Evolutionary conservation across 2,113 vertebrate genomes (phyloP), one percentile per base, ranked within the genome.

Genomic region (Reinhardtius hippoglossoides): DNA sequence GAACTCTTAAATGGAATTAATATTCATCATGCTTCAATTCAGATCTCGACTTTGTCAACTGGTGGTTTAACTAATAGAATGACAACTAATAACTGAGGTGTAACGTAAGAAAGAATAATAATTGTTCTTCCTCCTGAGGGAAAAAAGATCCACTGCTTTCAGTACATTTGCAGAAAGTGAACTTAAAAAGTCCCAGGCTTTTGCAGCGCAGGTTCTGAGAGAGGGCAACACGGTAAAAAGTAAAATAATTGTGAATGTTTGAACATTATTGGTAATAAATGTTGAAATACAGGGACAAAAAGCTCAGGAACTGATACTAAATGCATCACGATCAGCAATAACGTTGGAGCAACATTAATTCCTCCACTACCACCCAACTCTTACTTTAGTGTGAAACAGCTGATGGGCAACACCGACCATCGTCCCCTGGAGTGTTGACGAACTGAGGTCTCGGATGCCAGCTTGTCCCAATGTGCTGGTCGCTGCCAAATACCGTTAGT

Each of bases 261-360:
- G 18, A 16, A 37, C 48, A 37, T 78, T 40, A 64, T 78, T 78
- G 71, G 64, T 69, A 31, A 59, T 26, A 64, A 46, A 54, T 56
- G 70, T 64, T 66, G 56, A 74, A 74, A 73, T 50, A 81, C 71
- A 77, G 84, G 86, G 83, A 83, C 69, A 71, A 70, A 80, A 76
- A 83, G 83, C 91, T 92, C 91, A 92, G 90, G 90, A 91, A 91
- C 78, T 78, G 78, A 80, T 74, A 76, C 70, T 48, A 9, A 84
- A 79, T 79, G 76, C 85, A 88, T 88, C 76, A 66, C 8, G 58
- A 74, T 87, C 86, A 88, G 89, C 91, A 92, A 92, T 92, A 90
- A 91, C 68, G 69, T 67, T n/a, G 37, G 76, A 74, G 65, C 57
- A 15, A 69, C 61, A 62, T 62, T 72, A 16, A 54, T 40, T 67